Base-by-base conservation (phyloP, 1,140 invertebrate species). In the Megathymus violae region DNA sequence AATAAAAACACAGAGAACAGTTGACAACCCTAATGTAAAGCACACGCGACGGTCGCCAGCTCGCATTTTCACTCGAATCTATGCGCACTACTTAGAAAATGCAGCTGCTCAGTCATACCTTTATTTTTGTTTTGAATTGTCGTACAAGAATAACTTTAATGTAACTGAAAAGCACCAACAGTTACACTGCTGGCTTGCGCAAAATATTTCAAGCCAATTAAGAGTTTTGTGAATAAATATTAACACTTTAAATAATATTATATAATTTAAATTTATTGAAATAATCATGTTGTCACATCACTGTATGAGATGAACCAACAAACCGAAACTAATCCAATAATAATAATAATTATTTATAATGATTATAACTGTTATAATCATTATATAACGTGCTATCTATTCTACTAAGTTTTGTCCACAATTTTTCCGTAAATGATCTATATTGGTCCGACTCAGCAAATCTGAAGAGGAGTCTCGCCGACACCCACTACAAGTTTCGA, bases 1-100 rank as follows among this genome's bases (percentile, higher is more conserved):
- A n/a, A n/a, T n/a, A n/a, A 16, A 43, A 40, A 13, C 25, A 17
- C 13, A 25, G 10, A 1, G 3, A 27, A 10, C n/a, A 22, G 11
- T 22, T 46, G 59, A 36, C 44, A 38, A n/a, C 52, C 52, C 40
- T 56, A 56, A 14, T 3, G 16, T 40, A 15, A 40, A 41, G 52
- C 47, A 56, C 36, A 50, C 47, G 13, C 51, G 48, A 43, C 56
- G 36, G 41, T 14, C 47, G 46, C 50, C 34, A 16, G 22, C 34
- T 50, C 63, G 63, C 60, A 70, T 69, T 64, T 68, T 66, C 50
- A 46, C 62, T 63, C 58, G 60, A 43, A 64, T 59, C 64, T 69
- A 67, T 63, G 61, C 59, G 34, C 59, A 47, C 16, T 52, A 56
- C 52, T 59, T 44, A 44, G 48, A 60, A 64, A 64, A 54, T 62